Evolutionary conservation across 2,797 vertebrate species (phyloP), one percentile per base, ranked within the genome.

Genomic region (Anguilla anguilla): DNA sequence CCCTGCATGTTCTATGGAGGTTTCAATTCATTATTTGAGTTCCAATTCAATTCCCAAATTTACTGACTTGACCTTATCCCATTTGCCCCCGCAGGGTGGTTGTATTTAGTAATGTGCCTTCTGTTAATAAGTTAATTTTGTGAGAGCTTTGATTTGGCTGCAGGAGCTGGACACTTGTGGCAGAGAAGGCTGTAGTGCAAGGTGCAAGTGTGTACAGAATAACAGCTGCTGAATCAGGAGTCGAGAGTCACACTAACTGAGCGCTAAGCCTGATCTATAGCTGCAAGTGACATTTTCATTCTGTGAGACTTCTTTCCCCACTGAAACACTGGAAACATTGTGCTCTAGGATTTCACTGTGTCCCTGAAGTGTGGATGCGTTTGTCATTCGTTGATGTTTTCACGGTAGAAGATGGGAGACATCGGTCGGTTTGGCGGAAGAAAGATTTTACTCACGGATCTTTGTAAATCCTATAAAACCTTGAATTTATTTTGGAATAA

Each of bases 401-500:
- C 6, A 51, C 6, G 19, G 2, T 10, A 1, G 46, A 51, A 25
- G 43, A 35, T 3, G 2, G 19, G 43, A 82, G 22, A 46, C 49
- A 25, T 46, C 43, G 43, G 43, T 46, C 4, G 46, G 43, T 39
- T 3, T 7, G 9, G 51, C 17, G 43, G 22, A 9, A 5, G 28
- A 17, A 83, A 83, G 46, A 31, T 84, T 57, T 57, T 28, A 57
- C 55, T 55, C 51, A 15, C 2, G 13, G 51, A 17, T 57, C 1
- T 83, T 13, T 87, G 59, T 67, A 55, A 83, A 84, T 69, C 49
- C 2, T 67, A 83, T 72, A 84, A 83, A 55, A 5, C n/a, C 25
- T 84, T 72, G 15, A 39, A 35, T 31, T 74, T 83, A 69, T 83
- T 74, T 55, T 39, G 19, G 31, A 87, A 84, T 84, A 84, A 87